Evolutionary conservation across 2,888 invertebrate species (phyloP).

Genomic region (Acleris holmiana): DNA sequence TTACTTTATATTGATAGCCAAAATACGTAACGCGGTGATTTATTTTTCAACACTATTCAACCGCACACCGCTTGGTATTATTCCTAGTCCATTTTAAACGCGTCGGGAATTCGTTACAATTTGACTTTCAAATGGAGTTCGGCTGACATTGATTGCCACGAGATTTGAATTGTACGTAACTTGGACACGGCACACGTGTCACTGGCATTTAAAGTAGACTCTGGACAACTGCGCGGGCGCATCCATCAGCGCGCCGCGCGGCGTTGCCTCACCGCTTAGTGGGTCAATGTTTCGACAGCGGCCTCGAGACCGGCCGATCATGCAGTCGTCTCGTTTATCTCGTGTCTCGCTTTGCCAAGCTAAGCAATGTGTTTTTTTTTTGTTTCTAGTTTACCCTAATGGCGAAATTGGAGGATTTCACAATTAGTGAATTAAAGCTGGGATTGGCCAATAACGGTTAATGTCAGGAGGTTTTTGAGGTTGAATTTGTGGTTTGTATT

Average conservation of each 20-base stretch:
- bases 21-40: too few species aligned
- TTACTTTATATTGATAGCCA: too few species aligned
- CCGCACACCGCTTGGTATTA: too few species aligned
- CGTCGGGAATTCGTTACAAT: slow-evolving; percentile 7
- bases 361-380: neutral
- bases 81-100: neutral
- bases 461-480: too few species aligned
- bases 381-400: neutral
- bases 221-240: slow-evolving; percentile 7
- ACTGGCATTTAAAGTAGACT: too few species aligned
- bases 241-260: slow-evolving; percentile 24
- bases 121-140: slow-evolving; percentile 16
- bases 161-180: too few species aligned
- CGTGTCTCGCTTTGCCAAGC: neutral
- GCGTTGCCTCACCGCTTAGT: slow-evolving; percentile 22
- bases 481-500: too few species aligned
- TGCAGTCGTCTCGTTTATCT: neutral
- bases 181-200: too few species aligned
- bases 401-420: too few species aligned
- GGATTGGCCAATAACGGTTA: too few species aligned
- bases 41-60: too few species aligned
- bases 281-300: slow-evolving; percentile 36
- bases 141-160: neutral
- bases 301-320: slow-evolving; percentile 15
- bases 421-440: too few species aligned